These are phyloP conservation scores for Planococcus citri DNA, from an alignment of 1,140 invertebrate species.

Conservation along the genomic window DNA sequence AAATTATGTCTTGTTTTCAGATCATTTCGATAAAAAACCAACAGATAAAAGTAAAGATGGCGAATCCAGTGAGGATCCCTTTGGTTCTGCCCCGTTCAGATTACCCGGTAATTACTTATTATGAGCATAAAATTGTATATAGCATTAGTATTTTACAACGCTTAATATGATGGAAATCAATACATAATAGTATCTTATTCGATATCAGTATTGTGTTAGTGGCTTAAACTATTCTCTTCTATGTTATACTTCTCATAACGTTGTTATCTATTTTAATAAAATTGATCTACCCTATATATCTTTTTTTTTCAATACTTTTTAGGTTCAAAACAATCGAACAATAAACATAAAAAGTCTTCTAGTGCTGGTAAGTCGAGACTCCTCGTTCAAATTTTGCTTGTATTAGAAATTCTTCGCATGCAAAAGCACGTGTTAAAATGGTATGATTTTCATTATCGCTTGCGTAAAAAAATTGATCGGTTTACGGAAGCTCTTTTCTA, in stretches of 20 bases:
- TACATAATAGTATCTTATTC: background rate
- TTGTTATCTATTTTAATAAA: background rate
- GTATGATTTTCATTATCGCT: too few species aligned
- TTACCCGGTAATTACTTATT: slow-evolving; percentile 13
- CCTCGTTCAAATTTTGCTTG: background rate
- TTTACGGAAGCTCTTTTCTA: too few species aligned
- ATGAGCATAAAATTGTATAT: background rate
- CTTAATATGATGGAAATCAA: background rate
- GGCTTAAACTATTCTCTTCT: background rate
- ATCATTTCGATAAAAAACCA: background rate
- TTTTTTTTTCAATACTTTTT: slow-evolving; percentile 4
- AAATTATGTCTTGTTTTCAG: too few species aligned
- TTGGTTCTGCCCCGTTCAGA: slow-evolving; percentile 43
- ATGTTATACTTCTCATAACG: background rate
- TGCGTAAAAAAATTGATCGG: too few species aligned
- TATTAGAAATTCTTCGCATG: background rate
- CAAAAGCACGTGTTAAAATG: too few species aligned
- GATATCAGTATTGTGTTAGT: background rate
- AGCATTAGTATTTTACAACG: background rate
- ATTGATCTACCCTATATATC: background rate
- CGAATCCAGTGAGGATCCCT: slow-evolving; percentile 32
- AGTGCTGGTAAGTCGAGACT: background rate
- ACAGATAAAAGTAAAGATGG: slow-evolving; percentile 31
- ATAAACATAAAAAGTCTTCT: slow-evolving; percentile 14
- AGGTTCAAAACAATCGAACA: slow-evolving; percentile 5